phyloP scores from a whole-genome alignment of 2,113 vertebrate genomes.

The Sardina pilchardus region DNA sequence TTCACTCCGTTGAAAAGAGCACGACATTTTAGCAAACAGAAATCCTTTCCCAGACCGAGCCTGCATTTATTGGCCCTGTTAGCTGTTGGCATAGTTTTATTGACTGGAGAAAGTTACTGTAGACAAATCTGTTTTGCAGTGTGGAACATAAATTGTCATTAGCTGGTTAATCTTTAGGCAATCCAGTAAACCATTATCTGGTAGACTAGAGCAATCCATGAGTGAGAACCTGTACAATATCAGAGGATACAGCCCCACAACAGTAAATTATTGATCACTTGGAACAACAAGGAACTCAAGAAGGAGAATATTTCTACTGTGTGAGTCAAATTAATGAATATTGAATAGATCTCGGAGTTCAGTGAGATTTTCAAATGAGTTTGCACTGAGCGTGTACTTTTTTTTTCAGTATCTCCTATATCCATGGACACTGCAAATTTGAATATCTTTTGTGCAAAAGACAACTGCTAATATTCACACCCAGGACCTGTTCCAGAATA shows the following conservation, averaged over 20 bases:
- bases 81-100: neutral
- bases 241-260: neutral
- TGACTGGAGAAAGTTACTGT: neutral
- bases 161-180: neutral
- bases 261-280: slow-evolving; percentile 57
- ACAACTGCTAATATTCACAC: slow-evolving; percentile 38
- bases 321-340: slow-evolving; percentile 39
- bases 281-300: neutral
- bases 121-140: too few relatives aligned
- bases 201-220: neutral
- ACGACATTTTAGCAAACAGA: neutral
- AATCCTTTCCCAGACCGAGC: neutral
- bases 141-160: neutral
- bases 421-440: neutral
- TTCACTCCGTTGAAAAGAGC: neutral
- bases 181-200: neutral
- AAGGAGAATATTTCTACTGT: slow-evolving; percentile 28
- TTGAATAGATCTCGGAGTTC: slow-evolving; percentile 36
- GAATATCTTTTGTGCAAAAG: slow-evolving; percentile 2
- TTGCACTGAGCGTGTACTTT: slow-evolving; percentile 1
- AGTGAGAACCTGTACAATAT: neutral
- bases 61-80: neutral
- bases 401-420: neutral
- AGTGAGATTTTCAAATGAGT: slow-evolving; percentile 36
- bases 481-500: slow-evolving; percentile 38